phyloP scores from a whole-genome alignment of 2,888 invertebrate species.

The Serripes groenlandicus region DNA sequence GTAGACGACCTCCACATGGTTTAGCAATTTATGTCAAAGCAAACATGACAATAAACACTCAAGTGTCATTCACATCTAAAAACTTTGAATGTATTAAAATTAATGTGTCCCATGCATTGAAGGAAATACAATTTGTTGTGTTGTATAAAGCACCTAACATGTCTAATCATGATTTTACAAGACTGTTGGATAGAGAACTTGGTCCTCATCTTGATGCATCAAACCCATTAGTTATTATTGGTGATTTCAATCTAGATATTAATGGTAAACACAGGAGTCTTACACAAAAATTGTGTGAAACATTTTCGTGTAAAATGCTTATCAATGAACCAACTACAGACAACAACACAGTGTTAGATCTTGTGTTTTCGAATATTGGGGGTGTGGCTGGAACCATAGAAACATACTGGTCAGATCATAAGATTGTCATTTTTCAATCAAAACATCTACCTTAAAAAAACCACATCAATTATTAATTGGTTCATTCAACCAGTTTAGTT shows the following conservation, averaged over 20 bases:
- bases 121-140: conserved; percentile 37
- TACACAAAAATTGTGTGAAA: conserved; percentile 8
- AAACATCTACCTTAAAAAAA: too few relatives aligned
- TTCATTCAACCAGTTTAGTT: too few relatives aligned
- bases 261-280: background rate
- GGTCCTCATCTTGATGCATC: background rate
- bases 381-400: conserved; percentile 23
- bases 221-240: conserved; percentile 35
- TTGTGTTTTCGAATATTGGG: conserved; percentile 35
- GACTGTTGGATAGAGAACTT: conserved; percentile 3
- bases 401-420: conserved; percentile 51
- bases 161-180: background rate
- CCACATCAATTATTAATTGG: too few relatives aligned
- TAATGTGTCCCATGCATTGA: background rate
- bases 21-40: conserved; percentile 44
- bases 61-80: background rate
- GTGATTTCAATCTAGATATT: conserved; percentile 49
- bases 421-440: conserved; percentile 18
- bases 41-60: background rate
- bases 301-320: conserved; percentile 11
- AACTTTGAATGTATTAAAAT: conserved; percentile 21
- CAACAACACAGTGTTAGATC: conserved; percentile 30
- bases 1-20: conserved; percentile 52
- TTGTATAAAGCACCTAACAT: conserved; percentile 35
- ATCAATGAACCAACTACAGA: conserved; percentile 37